Percentiles rank a stretch among this genome's conserved stretches.
Evolutionary conservation across 2,888 invertebrate species (phyloP).

Genomic region (Argynnis bischoffii): DNA sequence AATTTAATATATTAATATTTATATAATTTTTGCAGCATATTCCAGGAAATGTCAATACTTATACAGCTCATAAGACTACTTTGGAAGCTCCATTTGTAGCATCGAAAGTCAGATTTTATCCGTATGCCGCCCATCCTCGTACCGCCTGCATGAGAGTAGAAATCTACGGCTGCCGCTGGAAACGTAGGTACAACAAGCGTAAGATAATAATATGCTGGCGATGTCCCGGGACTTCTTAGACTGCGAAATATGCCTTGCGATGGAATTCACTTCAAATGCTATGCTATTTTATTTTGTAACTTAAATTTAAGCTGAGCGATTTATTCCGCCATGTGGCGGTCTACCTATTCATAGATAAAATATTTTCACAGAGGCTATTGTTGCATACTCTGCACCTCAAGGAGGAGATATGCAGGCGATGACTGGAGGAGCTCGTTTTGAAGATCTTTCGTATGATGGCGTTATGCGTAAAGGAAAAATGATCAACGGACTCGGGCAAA

Average conservation of each 20-base stretch:
- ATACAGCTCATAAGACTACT: conserved; percentile 86
- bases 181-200: conserved; percentile 71
- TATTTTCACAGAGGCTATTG: conserved; percentile 83
- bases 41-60: conserved; percentile 89
- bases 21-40: conserved; percentile 80
- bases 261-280: neutral
- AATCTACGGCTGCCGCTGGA: conserved; percentile 90
- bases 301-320: conserved; percentile 32
- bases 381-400: conserved; percentile 85
- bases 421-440: conserved; percentile 86
- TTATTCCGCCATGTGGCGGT: conserved; percentile 49
- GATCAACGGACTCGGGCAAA: conserved; percentile 90
- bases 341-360: conserved; percentile 48
- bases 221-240: conserved; percentile 57
- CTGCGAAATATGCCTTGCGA: conserved; percentile 49
- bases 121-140: conserved; percentile 91
- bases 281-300: conserved; percentile 25
- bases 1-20: neutral
- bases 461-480: conserved; percentile 77
- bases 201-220: conserved; percentile 55
- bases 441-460: conserved; percentile 92
- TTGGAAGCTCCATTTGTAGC: conserved; percentile 93
- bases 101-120: conserved; percentile 92
- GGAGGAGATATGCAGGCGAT: conserved; percentile 85
- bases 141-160: conserved; percentile 97